These are phyloP conservation scores for Listrodromus nycthemerus DNA, from an alignment of 2,888 invertebrate species.

Conservation along the genomic window DNA sequence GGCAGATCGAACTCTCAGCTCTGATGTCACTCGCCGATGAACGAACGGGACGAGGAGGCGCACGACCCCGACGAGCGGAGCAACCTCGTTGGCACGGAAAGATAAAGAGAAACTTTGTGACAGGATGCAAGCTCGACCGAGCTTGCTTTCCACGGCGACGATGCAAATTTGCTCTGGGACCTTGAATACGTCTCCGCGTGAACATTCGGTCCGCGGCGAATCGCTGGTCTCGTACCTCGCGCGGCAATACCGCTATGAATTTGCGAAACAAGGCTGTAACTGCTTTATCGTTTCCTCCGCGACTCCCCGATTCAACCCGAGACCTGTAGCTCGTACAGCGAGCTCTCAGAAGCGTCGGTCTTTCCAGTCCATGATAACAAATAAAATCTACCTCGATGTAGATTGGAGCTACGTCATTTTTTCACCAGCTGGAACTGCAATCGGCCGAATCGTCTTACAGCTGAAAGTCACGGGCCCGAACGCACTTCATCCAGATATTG, in stretches of 20 bases:
- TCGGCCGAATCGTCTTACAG: too few relatives aligned
- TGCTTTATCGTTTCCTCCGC: too few relatives aligned
- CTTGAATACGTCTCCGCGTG: conserved; percentile 35
- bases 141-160: conserved; percentile 23
- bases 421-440: too few relatives aligned
- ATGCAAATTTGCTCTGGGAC: conserved; percentile 30
- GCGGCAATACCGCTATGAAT: not conserved
- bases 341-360: too few relatives aligned
- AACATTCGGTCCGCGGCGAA: conserved; percentile 11
- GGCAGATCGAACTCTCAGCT: conserved; percentile 70
- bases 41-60: conserved; percentile 12
- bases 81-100: conserved; percentile 72
- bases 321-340: too few relatives aligned
- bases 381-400: too few relatives aligned
- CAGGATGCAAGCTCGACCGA: conserved; percentile 70
- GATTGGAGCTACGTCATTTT: too few relatives aligned
- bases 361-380: too few relatives aligned
- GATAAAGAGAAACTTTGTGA: conserved; percentile 80
- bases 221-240: not conserved
- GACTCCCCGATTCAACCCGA: too few relatives aligned
- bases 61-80: conserved; percentile 20
- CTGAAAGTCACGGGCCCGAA: too few relatives aligned
- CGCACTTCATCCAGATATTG: too few relatives aligned
- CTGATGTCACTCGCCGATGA: conserved; percentile 45
- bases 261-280: not conserved